Evolutionary conservation across 2,797 vertebrate genomes (phyloP).

Genomic region (Phalanger gymnotis): DNA sequence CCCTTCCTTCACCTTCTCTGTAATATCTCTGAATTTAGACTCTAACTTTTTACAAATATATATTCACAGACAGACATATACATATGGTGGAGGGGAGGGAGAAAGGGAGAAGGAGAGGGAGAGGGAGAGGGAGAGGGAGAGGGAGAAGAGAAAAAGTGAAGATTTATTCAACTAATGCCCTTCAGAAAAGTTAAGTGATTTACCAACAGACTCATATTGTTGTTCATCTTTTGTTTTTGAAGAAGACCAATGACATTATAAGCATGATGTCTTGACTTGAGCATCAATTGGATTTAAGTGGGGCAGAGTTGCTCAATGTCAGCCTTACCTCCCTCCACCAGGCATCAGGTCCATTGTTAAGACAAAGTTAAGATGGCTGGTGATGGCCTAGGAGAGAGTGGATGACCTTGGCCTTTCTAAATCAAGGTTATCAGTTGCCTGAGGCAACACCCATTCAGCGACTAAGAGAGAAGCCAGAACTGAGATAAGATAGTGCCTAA

Average conservation of each 20-base stretch:
- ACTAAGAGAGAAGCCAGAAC: neutral
- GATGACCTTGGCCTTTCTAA: neutral
- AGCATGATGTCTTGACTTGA: neutral
- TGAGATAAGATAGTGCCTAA: neutral
- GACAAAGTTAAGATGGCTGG: neutral
- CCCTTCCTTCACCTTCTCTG: neutral
- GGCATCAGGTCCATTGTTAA: neutral
- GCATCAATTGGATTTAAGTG: neutral
- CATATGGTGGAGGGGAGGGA: fast-evolving
- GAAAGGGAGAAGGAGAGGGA: neutral
- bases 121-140: neutral
- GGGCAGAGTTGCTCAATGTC: neutral
- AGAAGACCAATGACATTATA: neutral
- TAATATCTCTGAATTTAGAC: neutral
- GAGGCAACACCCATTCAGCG: neutral
- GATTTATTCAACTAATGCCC: neutral
- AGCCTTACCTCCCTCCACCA: neutral
- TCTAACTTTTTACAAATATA: neutral
- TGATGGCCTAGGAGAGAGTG: neutral
- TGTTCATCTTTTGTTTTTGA: neutral
- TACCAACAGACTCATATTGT: neutral
- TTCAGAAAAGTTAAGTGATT: neutral
- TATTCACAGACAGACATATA: neutral
- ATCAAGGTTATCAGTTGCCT: neutral
- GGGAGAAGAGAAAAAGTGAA: neutral